Conservation (phyloP, 1,140 invertebrate genomes). For the Nephotettix cincticeps region DNA sequence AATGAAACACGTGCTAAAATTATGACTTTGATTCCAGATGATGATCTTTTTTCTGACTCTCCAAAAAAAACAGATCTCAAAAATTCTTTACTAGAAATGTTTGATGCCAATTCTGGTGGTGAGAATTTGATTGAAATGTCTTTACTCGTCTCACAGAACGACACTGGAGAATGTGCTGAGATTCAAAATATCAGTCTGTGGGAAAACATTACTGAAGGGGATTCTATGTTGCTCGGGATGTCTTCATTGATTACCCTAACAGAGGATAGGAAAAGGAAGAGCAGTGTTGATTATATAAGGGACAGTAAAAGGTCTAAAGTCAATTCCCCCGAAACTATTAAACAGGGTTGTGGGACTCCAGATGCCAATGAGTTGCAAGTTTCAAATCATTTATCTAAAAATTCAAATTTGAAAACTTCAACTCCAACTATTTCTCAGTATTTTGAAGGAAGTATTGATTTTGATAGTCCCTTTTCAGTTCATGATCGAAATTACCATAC, state of each 20-base stretch:
- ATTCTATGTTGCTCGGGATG: neutral
- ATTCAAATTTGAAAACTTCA: neutral
- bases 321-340: neutral
- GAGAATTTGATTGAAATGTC: constrained; percentile 39
- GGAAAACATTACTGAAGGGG: neutral
- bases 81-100: constrained; percentile 26
- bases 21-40: neutral
- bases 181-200: neutral
- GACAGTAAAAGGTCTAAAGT: neutral
- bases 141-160: neutral
- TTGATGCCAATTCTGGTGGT: constrained; percentile 40
- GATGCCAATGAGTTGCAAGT: neutral
- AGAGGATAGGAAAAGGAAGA: constrained; percentile 19
- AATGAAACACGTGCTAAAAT: neutral
- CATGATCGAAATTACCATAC: neutral
- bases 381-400: neutral
- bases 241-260: neutral
- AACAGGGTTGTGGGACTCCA: neutral
- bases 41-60: neutral
- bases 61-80: neutral
- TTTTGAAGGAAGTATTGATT: neutral
- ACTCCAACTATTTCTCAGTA: neutral
- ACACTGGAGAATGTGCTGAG: neutral
- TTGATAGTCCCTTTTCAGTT: neutral
- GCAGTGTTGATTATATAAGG: constrained; percentile 1